Conservation (phyloP, 2,888 invertebrate species). For the Crioceris asparagi region DNA sequence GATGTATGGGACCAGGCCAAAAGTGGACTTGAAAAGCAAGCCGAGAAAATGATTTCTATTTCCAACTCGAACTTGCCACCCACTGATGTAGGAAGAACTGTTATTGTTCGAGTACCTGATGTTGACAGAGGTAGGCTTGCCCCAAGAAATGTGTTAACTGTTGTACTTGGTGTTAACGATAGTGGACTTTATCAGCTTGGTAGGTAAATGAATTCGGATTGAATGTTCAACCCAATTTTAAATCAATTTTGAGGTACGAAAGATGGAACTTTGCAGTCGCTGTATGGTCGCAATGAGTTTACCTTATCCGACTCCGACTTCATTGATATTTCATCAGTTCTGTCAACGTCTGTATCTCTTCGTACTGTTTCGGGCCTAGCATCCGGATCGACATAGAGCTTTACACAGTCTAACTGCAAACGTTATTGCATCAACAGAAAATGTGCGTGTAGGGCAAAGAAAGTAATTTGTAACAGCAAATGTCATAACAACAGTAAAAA, state of each 20-base stretch:
- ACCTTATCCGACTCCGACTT: conserved; percentile 8
- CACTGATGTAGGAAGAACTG: conserved; percentile 8
- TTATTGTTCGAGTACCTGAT: conserved; percentile 7
- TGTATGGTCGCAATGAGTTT: conserved; percentile 11
- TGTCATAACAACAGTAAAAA: too few species aligned
- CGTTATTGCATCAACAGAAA: conserved; percentile 8
- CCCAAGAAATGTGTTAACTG: conserved; percentile 9
- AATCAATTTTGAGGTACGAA: conserved; percentile 7
- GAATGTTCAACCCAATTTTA: conserved; percentile 2
- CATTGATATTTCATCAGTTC: conserved; percentile 8
- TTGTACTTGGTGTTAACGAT: conserved; percentile 7
- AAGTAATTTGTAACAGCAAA: too few species aligned
- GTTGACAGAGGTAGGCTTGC: conserved; percentile 8
- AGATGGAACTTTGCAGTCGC: conserved; percentile 8
- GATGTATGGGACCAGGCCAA: conserved; percentile 4
- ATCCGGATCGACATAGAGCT: conserved; percentile 10
- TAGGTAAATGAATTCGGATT: conserved; percentile 3
- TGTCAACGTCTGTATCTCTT: conserved; percentile 7
- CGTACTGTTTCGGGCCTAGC: conserved; percentile 5
- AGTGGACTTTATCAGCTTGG: conserved; percentile 9
- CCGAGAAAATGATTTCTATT: conserved; percentile 7
- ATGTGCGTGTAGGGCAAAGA: conserved; percentile 6
- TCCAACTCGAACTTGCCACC: conserved; percentile 7
- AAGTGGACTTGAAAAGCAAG: conserved; percentile 6
- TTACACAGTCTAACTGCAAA: conserved; percentile 7